phyloP scores from a whole-genome alignment of 2,113 vertebrate species.

The Lophochroa leadbeateri region DNA sequence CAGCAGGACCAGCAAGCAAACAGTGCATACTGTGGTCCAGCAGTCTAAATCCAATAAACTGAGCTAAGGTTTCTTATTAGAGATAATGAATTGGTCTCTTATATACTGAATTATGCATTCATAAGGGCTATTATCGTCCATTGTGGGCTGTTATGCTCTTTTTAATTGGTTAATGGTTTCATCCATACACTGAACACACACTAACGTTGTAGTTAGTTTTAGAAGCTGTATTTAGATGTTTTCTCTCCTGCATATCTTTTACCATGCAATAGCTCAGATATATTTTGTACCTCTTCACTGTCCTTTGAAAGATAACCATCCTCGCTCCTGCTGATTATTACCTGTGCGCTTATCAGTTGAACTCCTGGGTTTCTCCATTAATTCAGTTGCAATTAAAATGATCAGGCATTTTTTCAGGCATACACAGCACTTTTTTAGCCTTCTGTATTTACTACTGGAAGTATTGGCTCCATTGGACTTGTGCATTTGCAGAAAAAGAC shows the following conservation, averaged over 20 bases:
- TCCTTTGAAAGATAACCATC: conserved; percentile 1
- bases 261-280: background rate
- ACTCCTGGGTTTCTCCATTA: background rate
- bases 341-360: background rate
- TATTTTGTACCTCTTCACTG: background rate
- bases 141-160: background rate
- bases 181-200: background rate
- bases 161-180: background rate
- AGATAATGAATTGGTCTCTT: background rate
- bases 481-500: background rate
- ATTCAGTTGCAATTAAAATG: background rate
- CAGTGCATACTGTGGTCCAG: background rate
- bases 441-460: background rate
- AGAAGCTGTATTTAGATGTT: background rate
- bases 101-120: background rate
- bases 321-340: background rate
- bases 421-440: background rate
- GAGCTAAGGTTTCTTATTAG: background rate
- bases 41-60: background rate
- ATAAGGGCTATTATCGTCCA: background rate
- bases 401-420: background rate
- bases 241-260: background rate
- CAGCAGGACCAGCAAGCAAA: background rate
- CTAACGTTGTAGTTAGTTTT: background rate
- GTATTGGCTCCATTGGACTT: background rate